phyloP scores from a whole-genome alignment of 2,113 vertebrate genomes.

The Struthio camelus region DNA sequence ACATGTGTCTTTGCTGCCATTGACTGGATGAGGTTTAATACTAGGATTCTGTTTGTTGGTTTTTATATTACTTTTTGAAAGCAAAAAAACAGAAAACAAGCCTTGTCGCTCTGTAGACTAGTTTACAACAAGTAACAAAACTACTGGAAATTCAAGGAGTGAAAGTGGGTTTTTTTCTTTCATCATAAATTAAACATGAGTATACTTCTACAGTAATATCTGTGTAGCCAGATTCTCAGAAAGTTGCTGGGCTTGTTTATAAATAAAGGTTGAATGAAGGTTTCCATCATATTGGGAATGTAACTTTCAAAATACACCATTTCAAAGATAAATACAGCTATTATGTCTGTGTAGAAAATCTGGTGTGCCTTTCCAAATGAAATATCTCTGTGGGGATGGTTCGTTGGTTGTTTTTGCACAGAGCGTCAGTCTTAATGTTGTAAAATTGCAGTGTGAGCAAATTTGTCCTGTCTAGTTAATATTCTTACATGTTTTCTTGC shows the following conservation, averaged over 20 bases:
- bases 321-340: not conserved
- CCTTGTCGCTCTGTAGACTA: not conserved
- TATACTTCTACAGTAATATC: not conserved
- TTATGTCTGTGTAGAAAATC: not conserved
- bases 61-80: not conserved
- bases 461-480: conserved; percentile 11
- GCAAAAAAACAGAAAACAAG: not conserved
- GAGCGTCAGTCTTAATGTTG: not conserved
- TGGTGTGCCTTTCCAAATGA: not conserved
- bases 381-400: fast-evolving
- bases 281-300: not conserved
- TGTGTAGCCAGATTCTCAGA: not conserved
- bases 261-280: not conserved
- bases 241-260: not conserved
- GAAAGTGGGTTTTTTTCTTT: not conserved
- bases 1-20: not conserved
- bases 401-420: not conserved
- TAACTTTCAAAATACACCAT: not conserved
- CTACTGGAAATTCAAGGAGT: not conserved
- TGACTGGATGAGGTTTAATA: not conserved
- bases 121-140: not conserved
- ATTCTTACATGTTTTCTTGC: not conserved
- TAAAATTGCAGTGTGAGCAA: conserved; percentile 21
- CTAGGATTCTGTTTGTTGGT: not conserved
- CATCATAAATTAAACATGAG: not conserved